Conservation (phyloP, 2,797 vertebrate species). For the Luscinia luscinia region DNA sequence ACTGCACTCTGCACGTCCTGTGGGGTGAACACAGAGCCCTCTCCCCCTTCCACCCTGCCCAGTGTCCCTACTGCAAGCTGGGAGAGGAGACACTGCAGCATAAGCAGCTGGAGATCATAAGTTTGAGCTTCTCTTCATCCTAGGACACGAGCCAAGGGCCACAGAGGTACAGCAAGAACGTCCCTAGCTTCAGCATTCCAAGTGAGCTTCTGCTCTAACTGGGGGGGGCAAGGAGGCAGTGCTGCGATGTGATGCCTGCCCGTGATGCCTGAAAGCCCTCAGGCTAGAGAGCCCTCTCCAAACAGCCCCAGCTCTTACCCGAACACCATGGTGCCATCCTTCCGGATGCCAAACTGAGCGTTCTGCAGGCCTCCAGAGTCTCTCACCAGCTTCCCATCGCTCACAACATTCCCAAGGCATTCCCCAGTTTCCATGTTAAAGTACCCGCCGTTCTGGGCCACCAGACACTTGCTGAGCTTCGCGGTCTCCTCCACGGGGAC, state of each 20-base stretch:
- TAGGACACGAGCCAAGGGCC: not conserved
- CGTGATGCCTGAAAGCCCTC: accelerated
- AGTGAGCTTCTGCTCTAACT: not conserved
- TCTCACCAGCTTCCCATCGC: slow-evolving; percentile 80
- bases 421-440: slow-evolving; percentile 70
- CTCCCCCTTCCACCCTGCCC: not conserved
- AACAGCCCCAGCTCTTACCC: slow-evolving; percentile 83
- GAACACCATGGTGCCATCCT: slow-evolving; percentile 90
- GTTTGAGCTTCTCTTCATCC: not conserved
- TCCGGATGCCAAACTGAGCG: slow-evolving; percentile 94
- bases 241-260: not conserved
- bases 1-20: not conserved
- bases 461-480: slow-evolving; percentile 77
- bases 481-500: slow-evolving; percentile 83
- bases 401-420: slow-evolving; percentile 92
- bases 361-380: slow-evolving; percentile 88
- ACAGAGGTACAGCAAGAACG: not conserved
- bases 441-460: slow-evolving; percentile 92
- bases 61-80: no score
- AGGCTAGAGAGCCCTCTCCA: not conserved
- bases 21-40: not conserved
- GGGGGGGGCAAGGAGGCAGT: not conserved
- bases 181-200: not conserved
- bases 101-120: not conserved
- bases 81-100: not conserved